Evolutionary conservation across 2,888 invertebrate genomes (phyloP).

Genomic region (Latrodectus elegans): DNA sequence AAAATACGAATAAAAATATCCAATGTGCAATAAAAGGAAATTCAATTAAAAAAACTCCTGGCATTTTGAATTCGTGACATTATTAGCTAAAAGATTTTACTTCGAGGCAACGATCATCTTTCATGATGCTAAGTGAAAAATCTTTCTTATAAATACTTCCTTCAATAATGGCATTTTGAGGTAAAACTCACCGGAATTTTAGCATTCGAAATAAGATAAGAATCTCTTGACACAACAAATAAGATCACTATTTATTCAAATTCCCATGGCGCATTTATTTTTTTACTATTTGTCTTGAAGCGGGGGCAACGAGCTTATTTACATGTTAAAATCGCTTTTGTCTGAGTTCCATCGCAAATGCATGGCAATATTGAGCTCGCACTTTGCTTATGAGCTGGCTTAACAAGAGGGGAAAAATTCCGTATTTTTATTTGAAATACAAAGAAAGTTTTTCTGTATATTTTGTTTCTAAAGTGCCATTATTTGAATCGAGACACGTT

Average conservation of each 20-base stretch:
- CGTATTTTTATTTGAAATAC: not conserved
- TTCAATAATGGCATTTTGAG: too few species aligned
- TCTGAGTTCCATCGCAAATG: not conserved
- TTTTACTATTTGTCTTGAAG: not conserved
- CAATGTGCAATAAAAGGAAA: too few species aligned
- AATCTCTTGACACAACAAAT: slow-evolving; percentile 23
- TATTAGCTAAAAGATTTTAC: too few species aligned
- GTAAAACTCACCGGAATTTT: too few species aligned
- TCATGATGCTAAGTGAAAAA: too few species aligned
- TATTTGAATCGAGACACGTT: slow-evolving; percentile 32
- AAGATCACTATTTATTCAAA: slow-evolving; percentile 25
- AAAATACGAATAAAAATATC: too few species aligned
- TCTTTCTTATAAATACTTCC: too few species aligned
- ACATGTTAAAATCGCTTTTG: not conserved
- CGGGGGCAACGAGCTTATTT: not conserved
- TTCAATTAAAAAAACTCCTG: too few species aligned
- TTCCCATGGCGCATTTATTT: not conserved
- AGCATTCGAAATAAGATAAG: too few species aligned
- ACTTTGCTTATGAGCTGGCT: not conserved
- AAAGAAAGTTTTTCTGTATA: not conserved
- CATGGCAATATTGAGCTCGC: not conserved
- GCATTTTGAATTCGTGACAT: too few species aligned
- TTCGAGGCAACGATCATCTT: too few species aligned
- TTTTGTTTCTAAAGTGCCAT: slow-evolving; percentile 29
- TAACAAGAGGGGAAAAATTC: not conserved